Conservation (phyloP, 2,888 invertebrate species). For the Melieria picta region DNA sequence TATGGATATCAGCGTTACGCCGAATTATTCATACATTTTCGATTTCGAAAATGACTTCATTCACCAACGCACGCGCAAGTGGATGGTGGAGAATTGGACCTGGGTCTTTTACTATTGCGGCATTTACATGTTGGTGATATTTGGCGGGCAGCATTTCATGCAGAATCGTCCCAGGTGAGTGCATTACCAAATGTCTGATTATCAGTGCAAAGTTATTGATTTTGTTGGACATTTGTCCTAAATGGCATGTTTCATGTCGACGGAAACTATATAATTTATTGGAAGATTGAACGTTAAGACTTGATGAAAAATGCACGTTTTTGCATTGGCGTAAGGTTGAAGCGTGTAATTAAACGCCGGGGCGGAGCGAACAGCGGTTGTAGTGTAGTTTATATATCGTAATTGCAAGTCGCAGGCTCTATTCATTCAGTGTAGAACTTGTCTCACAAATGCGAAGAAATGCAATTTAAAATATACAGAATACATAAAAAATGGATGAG, state of each 20-base stretch:
- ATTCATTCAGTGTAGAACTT: too few species aligned
- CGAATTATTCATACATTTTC: constrained; percentile 94
- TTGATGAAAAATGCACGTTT: too few species aligned
- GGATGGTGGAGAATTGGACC: constrained; percentile 98
- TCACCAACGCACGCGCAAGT: constrained; percentile 86
- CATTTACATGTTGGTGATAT: constrained; percentile 92
- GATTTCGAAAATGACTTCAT: constrained; percentile 95
- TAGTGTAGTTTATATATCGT: too few species aligned
- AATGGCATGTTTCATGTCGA: neutral
- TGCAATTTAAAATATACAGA: too few species aligned
- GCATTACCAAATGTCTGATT: neutral
- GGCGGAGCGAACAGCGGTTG: too few species aligned
- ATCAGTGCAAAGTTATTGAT: neutral
- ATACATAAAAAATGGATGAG: too few species aligned
- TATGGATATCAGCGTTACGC: constrained; percentile 72
- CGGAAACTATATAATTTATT: neutral
- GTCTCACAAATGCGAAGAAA: too few species aligned
- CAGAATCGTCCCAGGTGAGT: constrained; percentile 82
- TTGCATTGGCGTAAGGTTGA: too few species aligned
- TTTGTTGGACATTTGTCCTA: neutral
- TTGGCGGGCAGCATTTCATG: constrained; percentile 94
- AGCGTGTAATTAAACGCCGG: too few species aligned
- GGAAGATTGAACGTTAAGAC: too few species aligned
- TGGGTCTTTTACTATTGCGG: constrained; percentile 87
- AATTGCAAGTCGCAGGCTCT: too few species aligned